Base-by-base conservation (phyloP, 2,888 invertebrate genomes). In the Baccha elongata region DNA sequence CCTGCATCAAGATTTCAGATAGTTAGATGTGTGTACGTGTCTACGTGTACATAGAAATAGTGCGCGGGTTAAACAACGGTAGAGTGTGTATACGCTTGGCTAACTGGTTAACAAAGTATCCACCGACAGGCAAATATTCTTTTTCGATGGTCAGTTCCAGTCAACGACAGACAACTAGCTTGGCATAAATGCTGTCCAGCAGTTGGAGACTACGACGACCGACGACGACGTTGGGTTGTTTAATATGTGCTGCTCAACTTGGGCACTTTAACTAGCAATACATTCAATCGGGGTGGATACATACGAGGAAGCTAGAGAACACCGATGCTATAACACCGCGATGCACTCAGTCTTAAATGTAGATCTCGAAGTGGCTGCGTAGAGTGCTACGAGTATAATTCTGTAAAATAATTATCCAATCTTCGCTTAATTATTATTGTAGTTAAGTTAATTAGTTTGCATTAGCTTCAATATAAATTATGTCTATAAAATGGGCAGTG, bases 381-480 rank as follows among this genome's bases (percentile, higher is more conserved):
- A 64, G 15, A 60, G 64, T 68, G 73, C 55, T 79, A n/a, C n/a
- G n/a, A n/a, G n/a, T n/a, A 74, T 74, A 73, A 73, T 84, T 79
- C 74, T 65, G 74, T 73, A 55, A 65, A 73, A 68, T 79, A 73
- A 84, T 60, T 79, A 84, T 84, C 84, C 84, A 84, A 79, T 79
- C 84, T 65, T 73, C 74, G 69, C 58, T 79, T 79, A 69, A 84
- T 84, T 79, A 84, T 79, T 69, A 84, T 79, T 84, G 79, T 60
- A 84, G 84, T 79, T 74, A 74, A 79, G 84, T 84, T 74, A 79
- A 79, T 84, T 84, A 84, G 84, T 67, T 84, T 79, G 53, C 69
- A 84, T 84, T 79, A 79, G 78, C 78, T 76, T 73, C 62, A 69
- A 79, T 60, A 79, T 84, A 73, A 83, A 78, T 81, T 68, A 83